Evolutionary conservation across 2,888 invertebrate species (phyloP), one percentile per base, ranked within the genome.

Genomic region (Cerastis leucographa): DNA sequence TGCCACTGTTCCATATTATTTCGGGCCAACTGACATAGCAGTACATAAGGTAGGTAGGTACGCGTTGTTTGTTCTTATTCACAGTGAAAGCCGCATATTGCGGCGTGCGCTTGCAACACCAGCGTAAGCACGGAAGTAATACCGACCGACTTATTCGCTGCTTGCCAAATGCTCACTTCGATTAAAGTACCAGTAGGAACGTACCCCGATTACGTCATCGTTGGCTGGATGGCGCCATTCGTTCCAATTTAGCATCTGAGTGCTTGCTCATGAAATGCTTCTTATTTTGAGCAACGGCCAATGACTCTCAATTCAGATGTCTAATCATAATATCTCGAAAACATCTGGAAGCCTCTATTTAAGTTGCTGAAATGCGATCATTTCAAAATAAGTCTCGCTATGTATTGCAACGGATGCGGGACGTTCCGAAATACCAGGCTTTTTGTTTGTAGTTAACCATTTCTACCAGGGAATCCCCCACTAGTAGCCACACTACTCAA

Each of bases 61-160:
- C 8, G 25, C n/a, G 56, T 56, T 79, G 77, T 85, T 86, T 85
- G 87, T 89, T 90, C 87, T 81, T 85, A 83, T 87, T 87, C 84
- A 76, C 81, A 90, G 93, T 92, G 93, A 93, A 93, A 94, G 92
- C 91, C 81, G 87, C 76, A 82, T 86, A 91, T 91, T 91, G 90
- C 91, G 87, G 77, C 75, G 69, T 54, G 66, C 75, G 78, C 83
- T 88, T 88, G 81, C 87, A 86, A 88, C 88, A 89, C 83, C 81
- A 85, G n/a, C 69, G 76, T 73, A 64, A 74, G 83, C 76, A 82
- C 89, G 89, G 88, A 89, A 89, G 89, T 71, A 44, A 86, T 78
- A 71, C 74, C 85, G 85, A 83, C 80, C 82, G 84, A 84, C 80
- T 82, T 83, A 82, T 71, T 81, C 71, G 71, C 74, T 81, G 74